Base-by-base conservation (phyloP, 2,888 invertebrate species). In the Hirtodrosophila alboralis region DNA sequence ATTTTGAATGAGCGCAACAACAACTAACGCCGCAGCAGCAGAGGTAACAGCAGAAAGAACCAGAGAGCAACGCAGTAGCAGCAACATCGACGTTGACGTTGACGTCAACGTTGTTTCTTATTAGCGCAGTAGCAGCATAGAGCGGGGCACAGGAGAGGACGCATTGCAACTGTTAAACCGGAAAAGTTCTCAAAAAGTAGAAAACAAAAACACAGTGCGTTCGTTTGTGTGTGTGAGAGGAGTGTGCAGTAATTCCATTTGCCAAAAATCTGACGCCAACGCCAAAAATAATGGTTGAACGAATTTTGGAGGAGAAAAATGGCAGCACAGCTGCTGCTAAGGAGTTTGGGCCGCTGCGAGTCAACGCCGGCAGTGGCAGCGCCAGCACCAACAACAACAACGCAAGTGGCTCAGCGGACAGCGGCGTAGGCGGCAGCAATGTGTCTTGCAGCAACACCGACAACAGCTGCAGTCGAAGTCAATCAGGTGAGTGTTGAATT, bases 291-390 rank as follows among this genome's bases (percentile, higher is more conserved):
- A 93, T 94, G 94, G 94, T 94, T 78, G 94, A 94, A 90, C 92
- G 93, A 88, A 94, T 94, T 87, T 89, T 93, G 75, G 94, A 94
- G 93, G 94, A 91, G 91, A 70, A 66, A 62, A 78, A 73, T 68
- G 59, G 61, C 68, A 81, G 66, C 64, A 57, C 68, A 63, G 71
- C 70, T 54, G 74, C 63, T 41, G 53, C 49, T 7, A 62, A 37
- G 56, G 60, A 70, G 51, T 64, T 61, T 49, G 57, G 43, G 26
- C 48, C 75, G 62, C 64, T 62, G 70, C 53, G 71, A 49, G 49
- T 34, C 33, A 64, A 53, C 54, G 37, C 54, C 21, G 63, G 26
- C 48, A 36, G 37, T 38, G 52, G 44, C 51, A 52, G 41, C 14
- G 54, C 41, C 57, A 49, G 38, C 53, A 41, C 18, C 58, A 68